phyloP scores from a whole-genome alignment of 2,888 invertebrate genomes.

The Leptarthrus brevirostris region DNA sequence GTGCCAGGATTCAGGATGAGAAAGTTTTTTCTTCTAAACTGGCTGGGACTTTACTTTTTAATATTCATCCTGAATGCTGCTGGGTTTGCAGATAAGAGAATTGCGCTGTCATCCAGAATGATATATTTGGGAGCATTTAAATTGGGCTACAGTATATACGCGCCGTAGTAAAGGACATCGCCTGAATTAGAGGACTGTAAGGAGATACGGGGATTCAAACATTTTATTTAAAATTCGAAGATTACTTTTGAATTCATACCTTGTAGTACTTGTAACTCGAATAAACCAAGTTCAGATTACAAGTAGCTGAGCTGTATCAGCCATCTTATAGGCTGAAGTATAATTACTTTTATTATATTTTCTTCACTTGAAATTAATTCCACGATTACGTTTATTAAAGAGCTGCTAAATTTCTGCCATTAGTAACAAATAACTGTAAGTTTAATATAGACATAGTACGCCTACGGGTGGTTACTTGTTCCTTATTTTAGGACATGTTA shows the following conservation, averaged over 20 bases:
- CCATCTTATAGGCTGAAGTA: too few species aligned
- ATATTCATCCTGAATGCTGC: slow-evolving; percentile 59
- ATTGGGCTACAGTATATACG: slow-evolving; percentile 61
- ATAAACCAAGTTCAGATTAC: slow-evolving; percentile 24
- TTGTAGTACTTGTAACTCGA: background rate
- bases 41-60: slow-evolving; percentile 54
- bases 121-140: slow-evolving; percentile 72
- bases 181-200: slow-evolving; percentile 44
- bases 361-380: too few species aligned
- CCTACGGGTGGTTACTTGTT: background rate
- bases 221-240: slow-evolving; percentile 41
- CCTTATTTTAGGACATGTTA: slow-evolving; percentile 1
- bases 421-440: background rate
- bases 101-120: slow-evolving; percentile 77
- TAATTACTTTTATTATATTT: too few species aligned
- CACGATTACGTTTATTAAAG: too few species aligned
- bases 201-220: slow-evolving; percentile 37
- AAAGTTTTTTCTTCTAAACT: slow-evolving; percentile 46
- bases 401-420: too few species aligned
- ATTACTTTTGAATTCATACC: slow-evolving; percentile 18
- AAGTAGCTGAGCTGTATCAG: background rate
- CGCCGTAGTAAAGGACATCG: slow-evolving; percentile 46
- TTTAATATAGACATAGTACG: background rate
- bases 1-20: slow-evolving; percentile 36
- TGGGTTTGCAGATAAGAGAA: slow-evolving; percentile 73